These are phyloP conservation scores for Diorhabda elongata DNA, from an alignment of 1,140 invertebrate species.

Conservation along the genomic window DNA sequence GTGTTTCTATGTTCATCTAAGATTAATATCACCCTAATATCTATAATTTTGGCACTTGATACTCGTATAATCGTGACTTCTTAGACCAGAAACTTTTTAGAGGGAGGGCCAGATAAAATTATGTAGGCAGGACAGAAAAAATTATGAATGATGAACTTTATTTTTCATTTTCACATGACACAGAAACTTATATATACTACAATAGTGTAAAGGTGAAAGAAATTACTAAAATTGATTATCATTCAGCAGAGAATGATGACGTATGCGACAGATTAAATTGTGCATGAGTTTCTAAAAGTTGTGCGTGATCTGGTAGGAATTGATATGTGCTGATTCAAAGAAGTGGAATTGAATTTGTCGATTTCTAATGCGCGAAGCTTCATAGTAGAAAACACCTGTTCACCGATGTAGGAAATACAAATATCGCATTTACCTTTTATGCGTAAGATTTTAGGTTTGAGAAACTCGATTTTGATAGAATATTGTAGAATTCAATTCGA, in stretches of 20 bases:
- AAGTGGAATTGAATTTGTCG: neutral
- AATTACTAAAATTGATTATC: neutral
- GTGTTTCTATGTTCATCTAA: too few species aligned
- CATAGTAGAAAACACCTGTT: conserved; percentile 18
- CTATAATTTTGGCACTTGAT: too few species aligned
- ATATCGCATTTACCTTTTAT: conserved; percentile 8
- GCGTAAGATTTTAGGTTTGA: conserved; percentile 7
- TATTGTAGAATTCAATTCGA: conserved; percentile 8
- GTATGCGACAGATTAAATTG: conserved; percentile 7
- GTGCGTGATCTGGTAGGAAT: conserved; percentile 1
- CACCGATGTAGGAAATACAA: conserved; percentile 11
- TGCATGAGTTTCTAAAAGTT: conserved; percentile 4
- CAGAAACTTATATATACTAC: neutral
- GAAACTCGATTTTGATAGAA: conserved; percentile 10
- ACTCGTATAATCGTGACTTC: too few species aligned
- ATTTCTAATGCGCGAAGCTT: conserved; percentile 10
- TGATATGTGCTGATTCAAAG: conserved; percentile 3
- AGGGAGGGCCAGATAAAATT: too few species aligned
- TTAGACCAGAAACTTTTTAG: too few species aligned
- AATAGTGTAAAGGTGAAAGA: conserved; percentile 1
- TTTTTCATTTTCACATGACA: conserved; percentile 5
- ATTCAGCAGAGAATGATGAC: neutral
- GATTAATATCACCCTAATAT: too few species aligned
- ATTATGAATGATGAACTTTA: conserved; percentile 5
- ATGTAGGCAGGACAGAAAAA: too few species aligned